Evolutionary conservation across 2,888 invertebrate species (phyloP), one percentile per base, ranked within the genome.

Genomic region (Timema podura): DNA sequence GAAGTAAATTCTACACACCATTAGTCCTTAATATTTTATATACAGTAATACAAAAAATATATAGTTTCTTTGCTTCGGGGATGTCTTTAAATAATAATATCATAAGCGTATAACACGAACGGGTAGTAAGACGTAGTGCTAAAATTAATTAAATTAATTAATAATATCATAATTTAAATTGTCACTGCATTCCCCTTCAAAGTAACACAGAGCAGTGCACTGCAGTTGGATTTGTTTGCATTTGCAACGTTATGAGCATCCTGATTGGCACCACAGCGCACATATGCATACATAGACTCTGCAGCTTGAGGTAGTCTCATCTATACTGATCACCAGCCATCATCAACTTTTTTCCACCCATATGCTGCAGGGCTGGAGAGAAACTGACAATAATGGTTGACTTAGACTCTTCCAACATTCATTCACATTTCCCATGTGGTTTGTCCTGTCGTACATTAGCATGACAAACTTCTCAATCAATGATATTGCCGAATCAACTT

Each of bases 181-280:
- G 57, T 57, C 15, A 61, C 61, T 59, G 30, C 59, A 15, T n/a
- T 16, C 30, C 30, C 30, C 30, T 16, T 30, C 59, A 59, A 8
- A 15, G 45, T 7, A 15, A 59, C 59, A 15, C 30, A 16, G 59
- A 15, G 15, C 61, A 61, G 61, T n/a, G 61, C 2, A 61, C 61
- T 61, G 7, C 8, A 16, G 30, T 11, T 59, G 16, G 59, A 59
- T 44, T 59, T 59, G 16, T 11, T 44, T 59, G 59, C 59, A 59
- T 59, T n/a, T 59, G 6, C 59, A 16, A 59, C 30, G 59, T 9
- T 10, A 13, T 13, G 44, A 59, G 44, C 15, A 16, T 9, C 59
- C 15, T 59, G 59, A 59, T 8, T n/a, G 16, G 59, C 59, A 11
- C 9, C 59, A 16, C 59, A 8, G 59, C 59, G 59, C 59, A 59